Percentiles rank a stretch among this genome's conserved stretches.
These are phyloP conservation scores for Percopsis transmontana DNA, from an alignment of 2,113 vertebrate species.

Conservation along the genomic window DNA sequence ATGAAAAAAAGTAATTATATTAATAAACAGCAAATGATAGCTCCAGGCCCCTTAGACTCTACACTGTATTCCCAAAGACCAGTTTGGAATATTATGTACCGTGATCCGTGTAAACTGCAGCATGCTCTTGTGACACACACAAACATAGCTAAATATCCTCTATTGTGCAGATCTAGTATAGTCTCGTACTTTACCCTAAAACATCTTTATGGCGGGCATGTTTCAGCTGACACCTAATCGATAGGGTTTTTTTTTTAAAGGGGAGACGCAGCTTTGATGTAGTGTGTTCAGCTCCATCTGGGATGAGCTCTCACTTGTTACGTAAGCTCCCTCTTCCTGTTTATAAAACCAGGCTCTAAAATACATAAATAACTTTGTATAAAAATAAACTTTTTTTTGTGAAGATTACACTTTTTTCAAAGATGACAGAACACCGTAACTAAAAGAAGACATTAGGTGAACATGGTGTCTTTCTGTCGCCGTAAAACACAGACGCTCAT, in stretches of 20 bases:
- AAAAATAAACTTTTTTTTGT: conserved; percentile 9
- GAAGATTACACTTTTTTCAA: conserved; percentile 24
- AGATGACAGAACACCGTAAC: conserved; percentile 34
- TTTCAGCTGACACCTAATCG: conserved; percentile 14
- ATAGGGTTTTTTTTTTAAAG: conserved; percentile 12
- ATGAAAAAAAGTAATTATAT: background rate
- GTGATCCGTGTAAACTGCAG: background rate
- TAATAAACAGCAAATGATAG: conserved; percentile 10
- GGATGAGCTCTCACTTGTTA: conserved; percentile 23
- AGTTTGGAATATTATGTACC: conserved; percentile 4
- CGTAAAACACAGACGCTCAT: conserved; percentile 37
- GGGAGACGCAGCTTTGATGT: conserved; percentile 40
- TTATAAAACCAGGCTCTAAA: conserved; percentile 15
- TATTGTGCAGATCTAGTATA: conserved; percentile 9
- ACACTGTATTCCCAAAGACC: background rate
- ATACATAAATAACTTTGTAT: conserved; percentile 10
- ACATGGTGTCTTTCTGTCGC: conserved; percentile 13
- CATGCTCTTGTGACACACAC: conserved; percentile 17
- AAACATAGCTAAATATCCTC: background rate
- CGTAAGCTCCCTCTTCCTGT: conserved; percentile 33
- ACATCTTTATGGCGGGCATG: conserved; percentile 12
- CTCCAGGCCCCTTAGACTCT: background rate
- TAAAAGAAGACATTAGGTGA: conserved; percentile 27
- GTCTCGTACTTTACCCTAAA: background rate
- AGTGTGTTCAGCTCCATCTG: conserved; percentile 23